Evolutionary conservation across 1,140 invertebrate species (phyloP), one percentile per base, ranked within the genome.

Genomic region (Leptinotarsa lineolata): DNA sequence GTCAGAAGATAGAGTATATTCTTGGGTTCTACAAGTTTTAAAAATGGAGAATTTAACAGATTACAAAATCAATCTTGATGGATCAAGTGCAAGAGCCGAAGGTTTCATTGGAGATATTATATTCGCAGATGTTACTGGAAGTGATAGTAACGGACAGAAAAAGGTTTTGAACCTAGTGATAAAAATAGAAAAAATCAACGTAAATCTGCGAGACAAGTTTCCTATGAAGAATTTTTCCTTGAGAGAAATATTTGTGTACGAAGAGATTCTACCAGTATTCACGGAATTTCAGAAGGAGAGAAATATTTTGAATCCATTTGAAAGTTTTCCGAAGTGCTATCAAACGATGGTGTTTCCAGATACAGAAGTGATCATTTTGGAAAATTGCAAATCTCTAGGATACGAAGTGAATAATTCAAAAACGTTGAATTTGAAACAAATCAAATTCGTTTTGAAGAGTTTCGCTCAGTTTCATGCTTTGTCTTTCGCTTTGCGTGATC

Each of bases 391-490:
- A 61, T 48, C 73, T 2, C 30, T 72, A 4, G 85, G 86, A 1
- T 90, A 84, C 75, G 45, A 65, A 6, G 81, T 90, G 73, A 79
- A 84, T 21, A 82, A 89, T 74, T 82, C 85, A 13, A 71, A 80
- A 8, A 77, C 85, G 3, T 74, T 89, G 8, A 81, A 85, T n/a
- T 69, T 83, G 8, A 80, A 86, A 0, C 86, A 88, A 73, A 78
- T 87, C 16, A 77, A 75, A 11, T 60, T 86, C 2, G 83, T 87
- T 1, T 82, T 90, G 21, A 80, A 84, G 66, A 83, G 82, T 39
- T 84, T 89, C 75, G 89, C 84, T 5, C 84, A 84, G 67, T 84
- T 87, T 13, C 89, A 90, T 79, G 88, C 87, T 2, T 67, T 87
- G 0, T 87, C 87, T 0, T 84, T 87, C 74, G 86, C 85, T 0